phyloP scores from a whole-genome alignment of 2,797 vertebrate species.

The Pangasius mekongensis region DNA sequence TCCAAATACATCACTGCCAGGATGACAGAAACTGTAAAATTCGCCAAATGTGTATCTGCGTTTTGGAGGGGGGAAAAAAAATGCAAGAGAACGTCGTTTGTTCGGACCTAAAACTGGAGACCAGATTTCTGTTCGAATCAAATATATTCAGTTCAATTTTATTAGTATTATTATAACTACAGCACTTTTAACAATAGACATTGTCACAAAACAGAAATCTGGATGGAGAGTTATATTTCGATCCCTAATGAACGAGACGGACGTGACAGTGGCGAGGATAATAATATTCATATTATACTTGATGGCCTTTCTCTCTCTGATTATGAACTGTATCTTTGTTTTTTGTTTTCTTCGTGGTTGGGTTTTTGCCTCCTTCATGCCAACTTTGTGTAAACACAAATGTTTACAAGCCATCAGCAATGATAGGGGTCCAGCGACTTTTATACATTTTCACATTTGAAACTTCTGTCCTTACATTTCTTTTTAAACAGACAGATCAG shows the following conservation, averaged over 20 bases:
- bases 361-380: conserved; percentile 10
- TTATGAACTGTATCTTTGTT: background rate
- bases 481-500: background rate
- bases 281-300: background rate
- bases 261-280: background rate
- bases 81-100: background rate
- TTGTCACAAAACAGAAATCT: background rate
- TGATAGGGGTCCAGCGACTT: background rate
- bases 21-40: background rate
- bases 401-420: conserved; percentile 44
- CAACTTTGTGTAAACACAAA: conserved; percentile 43
- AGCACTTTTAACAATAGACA: background rate
- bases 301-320: conserved; percentile 3
- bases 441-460: background rate
- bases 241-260: background rate
- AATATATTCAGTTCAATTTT: background rate
- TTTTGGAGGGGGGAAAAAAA: background rate
- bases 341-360: conserved; percentile 5
- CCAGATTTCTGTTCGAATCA: background rate
- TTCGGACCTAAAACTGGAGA: background rate
- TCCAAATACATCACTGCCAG: background rate
- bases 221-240: background rate
- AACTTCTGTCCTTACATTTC: background rate
- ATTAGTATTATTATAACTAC: background rate
- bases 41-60: background rate